These are phyloP conservation scores for Scleropages formosus DNA, from an alignment of 2,797 vertebrate species.

Conservation along the genomic window DNA sequence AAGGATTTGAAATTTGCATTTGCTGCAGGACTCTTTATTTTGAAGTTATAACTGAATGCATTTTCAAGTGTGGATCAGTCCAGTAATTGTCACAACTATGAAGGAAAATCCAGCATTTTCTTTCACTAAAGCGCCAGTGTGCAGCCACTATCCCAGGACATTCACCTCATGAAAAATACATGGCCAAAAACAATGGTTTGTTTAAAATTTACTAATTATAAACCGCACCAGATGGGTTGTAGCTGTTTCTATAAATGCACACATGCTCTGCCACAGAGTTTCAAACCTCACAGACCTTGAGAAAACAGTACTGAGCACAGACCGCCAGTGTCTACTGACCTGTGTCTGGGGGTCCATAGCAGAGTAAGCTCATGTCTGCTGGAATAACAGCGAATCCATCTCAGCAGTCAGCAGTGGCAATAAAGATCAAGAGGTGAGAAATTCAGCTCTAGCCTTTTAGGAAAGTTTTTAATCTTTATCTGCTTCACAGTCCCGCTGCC, in stretches of 20 bases:
- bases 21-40: not conserved
- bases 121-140: not conserved
- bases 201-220: not conserved
- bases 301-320: not conserved
- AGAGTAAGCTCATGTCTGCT: not conserved
- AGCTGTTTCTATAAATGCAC: constrained; percentile 8
- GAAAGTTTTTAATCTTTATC: no score
- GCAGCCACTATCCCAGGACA: not conserved
- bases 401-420: not conserved
- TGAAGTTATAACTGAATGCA: not conserved
- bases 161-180: not conserved
- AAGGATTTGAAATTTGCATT: no score
- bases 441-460: no score
- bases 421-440: not conserved
- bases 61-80: not conserved
- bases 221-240: not conserved
- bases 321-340: not conserved
- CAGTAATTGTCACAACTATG: not conserved
- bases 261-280: no score
- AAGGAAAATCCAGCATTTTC: not conserved
- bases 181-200: not conserved
- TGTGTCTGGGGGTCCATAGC: not conserved
- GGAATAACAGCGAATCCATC: not conserved
- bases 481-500: no score
- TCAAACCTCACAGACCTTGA: not conserved